Base-by-base conservation (phyloP, 2,797 vertebrate species). In the Poliocrania exsul region DNA sequence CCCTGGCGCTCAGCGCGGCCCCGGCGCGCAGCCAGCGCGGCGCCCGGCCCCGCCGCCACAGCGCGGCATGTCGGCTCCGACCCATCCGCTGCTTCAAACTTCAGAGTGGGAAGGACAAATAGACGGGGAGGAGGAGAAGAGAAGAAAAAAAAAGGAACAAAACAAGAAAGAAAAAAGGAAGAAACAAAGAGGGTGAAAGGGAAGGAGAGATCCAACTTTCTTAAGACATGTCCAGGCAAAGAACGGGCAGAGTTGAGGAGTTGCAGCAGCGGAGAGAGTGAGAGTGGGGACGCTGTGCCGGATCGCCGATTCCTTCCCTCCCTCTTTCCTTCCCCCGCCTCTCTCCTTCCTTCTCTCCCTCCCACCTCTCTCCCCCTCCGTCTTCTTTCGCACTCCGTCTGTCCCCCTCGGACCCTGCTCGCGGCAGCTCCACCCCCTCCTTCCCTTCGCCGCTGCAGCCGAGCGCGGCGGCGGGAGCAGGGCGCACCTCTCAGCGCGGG, bases 171-270 rank as follows among this genome's bases (percentile, higher is more conserved):
- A 1, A 13, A 31, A 2, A 2, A 28, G 6, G 19, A 23, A 2
- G 23, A 44, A n/a, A 6, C 47, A 18, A 23, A 3, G 26, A 38
- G 29, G 31, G 13, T 35, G 38, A 78, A 57, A 69, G 3, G 37
- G 16, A 54, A 13, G 11, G 64, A 74, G n/a, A 72, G 64, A 96
- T 95, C 94, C 96, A 97, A 98, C 97, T 97, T 97, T 92, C 70
- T 94, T 95, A 83, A 97, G 97, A 97, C 97, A 94, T 96, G 98
- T 93, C 97, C 96, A 86, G 97, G 97, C 97, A 96, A 96, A 95
- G 69, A 94, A 75, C 90, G 67, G 77, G 88, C 86, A 53, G 95
- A 97, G 89, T 97, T 95, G 70, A 79, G 65, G 92, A 97, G 95
- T 97, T 95, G 95, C 87, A 83, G 90, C 94, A 40, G 93, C 88